Percentiles rank a stretch among this genome's conserved stretches.
Conservation (phyloP, 2,113 vertebrate genomes). For the Psittacula cyanocephala region DNA sequence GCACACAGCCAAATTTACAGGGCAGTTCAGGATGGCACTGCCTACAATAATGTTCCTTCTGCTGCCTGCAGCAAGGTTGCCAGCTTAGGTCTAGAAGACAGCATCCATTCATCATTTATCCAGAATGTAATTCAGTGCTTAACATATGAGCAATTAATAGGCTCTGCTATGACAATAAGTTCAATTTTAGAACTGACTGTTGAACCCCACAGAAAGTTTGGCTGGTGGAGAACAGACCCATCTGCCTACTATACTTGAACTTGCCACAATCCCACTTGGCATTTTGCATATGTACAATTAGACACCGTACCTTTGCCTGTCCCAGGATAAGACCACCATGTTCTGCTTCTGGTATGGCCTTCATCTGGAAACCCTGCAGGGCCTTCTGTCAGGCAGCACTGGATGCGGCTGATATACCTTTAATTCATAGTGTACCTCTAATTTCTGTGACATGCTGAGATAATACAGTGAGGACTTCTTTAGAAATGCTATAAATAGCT, state of each 20-base stretch:
- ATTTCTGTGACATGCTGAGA: constrained; percentile 53
- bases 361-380: background rate
- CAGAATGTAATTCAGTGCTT: background rate
- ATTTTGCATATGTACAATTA: background rate
- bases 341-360: fast-evolving
- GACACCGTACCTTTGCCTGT: background rate
- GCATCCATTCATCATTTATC: constrained; percentile 5
- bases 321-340: fast-evolving
- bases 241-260: background rate
- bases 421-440: constrained; percentile 64
- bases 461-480: constrained; percentile 66
- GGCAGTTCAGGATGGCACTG: background rate
- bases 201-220: background rate
- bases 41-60: background rate
- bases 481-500: constrained; percentile 67
- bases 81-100: background rate
- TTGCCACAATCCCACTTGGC: background rate
- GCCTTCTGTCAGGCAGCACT: background rate
- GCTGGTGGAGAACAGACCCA: constrained; percentile 7
- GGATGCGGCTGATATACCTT: background rate
- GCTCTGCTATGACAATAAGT: background rate
- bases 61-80: background rate
- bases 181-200: background rate
- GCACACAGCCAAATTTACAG: background rate
- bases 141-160: constrained; percentile 39